Percentiles rank a stretch among this genome's conserved stretches.
Conservation (phyloP, 2,797 vertebrate genomes). For the Paguma larvata region DNA sequence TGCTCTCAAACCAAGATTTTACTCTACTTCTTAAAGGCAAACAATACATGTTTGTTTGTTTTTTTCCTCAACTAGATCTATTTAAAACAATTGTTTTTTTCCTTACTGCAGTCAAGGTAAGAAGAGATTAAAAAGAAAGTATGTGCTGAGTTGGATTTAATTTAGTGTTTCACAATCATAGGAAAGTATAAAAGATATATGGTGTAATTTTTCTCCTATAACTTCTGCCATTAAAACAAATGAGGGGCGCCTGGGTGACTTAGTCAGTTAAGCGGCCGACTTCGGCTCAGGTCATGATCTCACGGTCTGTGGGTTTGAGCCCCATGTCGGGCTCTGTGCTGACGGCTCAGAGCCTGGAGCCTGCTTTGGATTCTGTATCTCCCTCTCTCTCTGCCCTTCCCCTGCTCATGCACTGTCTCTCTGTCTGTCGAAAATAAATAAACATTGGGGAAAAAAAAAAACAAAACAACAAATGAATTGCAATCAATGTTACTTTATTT, state of each 20-base stretch:
- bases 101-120: background rate
- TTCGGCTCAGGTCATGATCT: no score
- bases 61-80: background rate
- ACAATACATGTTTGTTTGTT: background rate
- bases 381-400: no score
- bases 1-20: no score
- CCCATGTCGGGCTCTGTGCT: no score
- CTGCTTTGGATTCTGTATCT: no score
- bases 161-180: background rate
- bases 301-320: no score
- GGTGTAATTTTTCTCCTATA: background rate
- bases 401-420: no score
- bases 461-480: no score
- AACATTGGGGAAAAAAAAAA: no score
- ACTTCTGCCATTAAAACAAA: background rate
- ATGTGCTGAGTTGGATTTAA: background rate
- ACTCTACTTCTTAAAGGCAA: background rate
- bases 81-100: background rate
- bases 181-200: background rate
- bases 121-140: slow-evolving; percentile 13
- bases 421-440: no score
- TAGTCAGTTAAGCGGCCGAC: no score
- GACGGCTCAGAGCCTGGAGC: no score
- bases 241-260: background rate
- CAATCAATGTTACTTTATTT: background rate